A percentile compares a stretch with the other conserved stretches of the same genome.
phyloP scores from a whole-genome alignment of 2,113 vertebrate species.

The Micromys minutus region DNA sequence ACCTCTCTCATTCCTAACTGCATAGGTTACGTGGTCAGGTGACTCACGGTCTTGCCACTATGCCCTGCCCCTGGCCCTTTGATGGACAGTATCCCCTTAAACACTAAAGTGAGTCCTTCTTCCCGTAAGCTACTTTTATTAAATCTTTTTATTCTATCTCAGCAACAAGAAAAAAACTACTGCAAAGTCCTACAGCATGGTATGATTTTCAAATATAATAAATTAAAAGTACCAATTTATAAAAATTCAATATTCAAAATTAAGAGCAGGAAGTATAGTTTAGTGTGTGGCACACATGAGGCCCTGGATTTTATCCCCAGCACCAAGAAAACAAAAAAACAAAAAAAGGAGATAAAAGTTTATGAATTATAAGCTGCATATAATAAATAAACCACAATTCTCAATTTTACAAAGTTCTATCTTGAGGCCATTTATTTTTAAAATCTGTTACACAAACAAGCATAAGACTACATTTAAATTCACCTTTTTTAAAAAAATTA shows the following conservation, averaged over 20 bases:
- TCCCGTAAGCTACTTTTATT: background rate
- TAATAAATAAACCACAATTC: conserved; percentile 8
- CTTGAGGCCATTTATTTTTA: conserved; percentile 32
- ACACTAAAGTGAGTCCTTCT: background rate
- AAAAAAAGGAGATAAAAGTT: background rate
- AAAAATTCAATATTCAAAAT: conserved; percentile 55
- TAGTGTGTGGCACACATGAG: too few relatives aligned
- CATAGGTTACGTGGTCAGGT: background rate
- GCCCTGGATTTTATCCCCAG: background rate
- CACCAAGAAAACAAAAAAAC: background rate
- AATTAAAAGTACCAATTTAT: conserved; percentile 23
- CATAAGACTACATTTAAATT: conserved; percentile 3
- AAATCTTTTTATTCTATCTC: background rate
- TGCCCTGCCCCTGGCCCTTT: background rate
- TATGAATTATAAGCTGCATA: conserved; percentile 51
- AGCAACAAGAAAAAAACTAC: background rate
- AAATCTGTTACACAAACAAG: conserved; percentile 41
- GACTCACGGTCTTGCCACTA: too few relatives aligned
- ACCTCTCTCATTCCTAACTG: background rate
- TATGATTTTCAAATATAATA: conserved; percentile 41
- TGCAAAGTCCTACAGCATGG: conserved; percentile 23
- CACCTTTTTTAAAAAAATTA: conserved; percentile 49
- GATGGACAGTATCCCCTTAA: background rate
- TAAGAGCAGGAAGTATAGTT: background rate
- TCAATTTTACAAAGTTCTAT: conserved; percentile 37